Conservation (phyloP, 1,140 invertebrate species). For the Drosophila pseudoobscura region DNA sequence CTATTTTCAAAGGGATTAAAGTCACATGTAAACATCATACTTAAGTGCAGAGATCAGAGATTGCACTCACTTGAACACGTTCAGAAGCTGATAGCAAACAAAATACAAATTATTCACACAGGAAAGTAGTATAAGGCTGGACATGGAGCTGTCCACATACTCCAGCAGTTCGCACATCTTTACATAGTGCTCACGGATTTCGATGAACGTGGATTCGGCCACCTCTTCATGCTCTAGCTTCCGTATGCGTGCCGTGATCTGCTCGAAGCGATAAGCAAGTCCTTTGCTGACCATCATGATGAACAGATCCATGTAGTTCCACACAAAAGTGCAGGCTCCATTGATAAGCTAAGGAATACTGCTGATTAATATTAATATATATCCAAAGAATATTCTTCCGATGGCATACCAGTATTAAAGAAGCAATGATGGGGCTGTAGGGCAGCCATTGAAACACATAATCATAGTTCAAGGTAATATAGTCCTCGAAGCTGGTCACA, state of each 20-base stretch:
- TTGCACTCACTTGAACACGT: slow-evolving; percentile 87
- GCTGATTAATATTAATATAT: background rate
- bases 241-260: slow-evolving; percentile 84
- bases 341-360: slow-evolving; percentile 51
- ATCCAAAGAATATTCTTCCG: background rate
- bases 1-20: slow-evolving; percentile 19
- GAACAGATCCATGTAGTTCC: slow-evolving; percentile 88
- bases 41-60: no score
- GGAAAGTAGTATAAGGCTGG: slow-evolving; percentile 87
- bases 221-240: slow-evolving; percentile 80
- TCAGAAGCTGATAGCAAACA: slow-evolving; percentile 88
- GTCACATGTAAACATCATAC: background rate
- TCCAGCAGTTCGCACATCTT: slow-evolving; percentile 85
- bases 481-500: slow-evolving; percentile 53
- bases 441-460: slow-evolving; percentile 68
- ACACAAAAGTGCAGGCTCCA: slow-evolving; percentile 85
- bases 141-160: slow-evolving; percentile 85
- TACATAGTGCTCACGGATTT: slow-evolving; percentile 86
- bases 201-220: slow-evolving; percentile 85
- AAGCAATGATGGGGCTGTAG: slow-evolving; percentile 35
- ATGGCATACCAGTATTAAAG: slow-evolving; percentile 53
- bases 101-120: slow-evolving; percentile 89
- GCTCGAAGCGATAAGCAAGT: slow-evolving; percentile 85
- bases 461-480: slow-evolving; percentile 56
- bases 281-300: slow-evolving; percentile 86